Evolutionary conservation across 2,797 vertebrate genomes (phyloP).

Genomic region (Rousettus madagascariensis): DNA sequence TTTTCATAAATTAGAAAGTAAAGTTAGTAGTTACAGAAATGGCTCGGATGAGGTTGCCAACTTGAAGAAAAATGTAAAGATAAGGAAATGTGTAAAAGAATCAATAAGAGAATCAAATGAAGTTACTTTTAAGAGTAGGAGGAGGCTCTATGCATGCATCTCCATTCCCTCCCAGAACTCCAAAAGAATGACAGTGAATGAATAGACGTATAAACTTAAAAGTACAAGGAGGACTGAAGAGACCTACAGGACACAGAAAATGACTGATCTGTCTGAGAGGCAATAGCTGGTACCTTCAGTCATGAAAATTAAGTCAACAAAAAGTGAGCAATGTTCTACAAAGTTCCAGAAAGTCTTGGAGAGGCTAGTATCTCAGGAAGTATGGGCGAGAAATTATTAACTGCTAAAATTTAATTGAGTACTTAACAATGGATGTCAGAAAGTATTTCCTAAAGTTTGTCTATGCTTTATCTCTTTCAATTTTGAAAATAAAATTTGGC

Average conservation of each 20-base stretch:
- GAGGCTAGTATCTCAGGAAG: neutral
- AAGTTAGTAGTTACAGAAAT: neutral
- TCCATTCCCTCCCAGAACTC: neutral
- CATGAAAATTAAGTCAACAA: neutral
- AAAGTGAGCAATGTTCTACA: neutral
- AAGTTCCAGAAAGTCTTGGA: neutral
- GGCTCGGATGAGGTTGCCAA: neutral
- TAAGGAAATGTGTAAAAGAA: neutral
- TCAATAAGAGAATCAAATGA: neutral
- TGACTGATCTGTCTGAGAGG: neutral
- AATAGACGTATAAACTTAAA: neutral
- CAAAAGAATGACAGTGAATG: neutral
- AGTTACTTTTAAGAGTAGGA: neutral
- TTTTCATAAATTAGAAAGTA: neutral
- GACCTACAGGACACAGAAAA: neutral
- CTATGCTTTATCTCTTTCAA: neutral
- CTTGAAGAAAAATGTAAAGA: neutral
- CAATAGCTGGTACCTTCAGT: neutral
- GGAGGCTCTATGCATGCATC: neutral
- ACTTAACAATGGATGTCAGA: neutral
- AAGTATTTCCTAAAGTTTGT: neutral
- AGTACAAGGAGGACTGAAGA: neutral
- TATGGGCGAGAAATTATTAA: neutral
- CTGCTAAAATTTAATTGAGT: neutral
- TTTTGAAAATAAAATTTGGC: neutral